Conservation (phyloP, 2,113 vertebrate genomes). For the Furnarius figulus region DNA sequence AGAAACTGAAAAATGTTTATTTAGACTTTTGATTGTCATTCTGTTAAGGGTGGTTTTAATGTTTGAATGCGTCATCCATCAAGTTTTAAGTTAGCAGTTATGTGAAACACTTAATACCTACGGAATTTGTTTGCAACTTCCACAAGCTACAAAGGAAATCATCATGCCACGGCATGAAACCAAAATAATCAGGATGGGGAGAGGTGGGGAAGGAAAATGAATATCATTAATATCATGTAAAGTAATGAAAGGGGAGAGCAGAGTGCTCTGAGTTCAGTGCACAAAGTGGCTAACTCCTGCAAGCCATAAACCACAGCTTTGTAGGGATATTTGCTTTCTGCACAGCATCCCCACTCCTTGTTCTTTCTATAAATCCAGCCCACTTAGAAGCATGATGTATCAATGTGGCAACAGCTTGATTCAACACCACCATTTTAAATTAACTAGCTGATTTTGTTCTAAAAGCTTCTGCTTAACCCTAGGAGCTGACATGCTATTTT, state of each 20-base stretch:
- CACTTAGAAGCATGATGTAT: not conserved
- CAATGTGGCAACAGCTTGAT: not conserved
- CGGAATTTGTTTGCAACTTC: not conserved
- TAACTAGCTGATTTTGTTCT: not conserved
- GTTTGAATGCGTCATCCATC: not conserved
- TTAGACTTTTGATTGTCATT: not conserved
- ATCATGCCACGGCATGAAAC: not conserved
- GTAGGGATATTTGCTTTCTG: not conserved
- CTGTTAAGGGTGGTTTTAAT: not conserved
- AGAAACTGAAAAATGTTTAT: not conserved
- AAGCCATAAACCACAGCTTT: not conserved
- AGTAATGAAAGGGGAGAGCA: not conserved
- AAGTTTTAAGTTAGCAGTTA: not conserved
- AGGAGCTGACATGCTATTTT: not conserved
- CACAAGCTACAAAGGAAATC: not conserved
- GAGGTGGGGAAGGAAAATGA: not conserved
- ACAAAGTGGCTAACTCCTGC: not conserved
- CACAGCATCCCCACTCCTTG: not conserved
- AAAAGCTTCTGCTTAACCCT: not conserved
- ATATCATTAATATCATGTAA: not conserved
- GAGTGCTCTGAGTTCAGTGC: not conserved
- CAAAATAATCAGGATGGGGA: not conserved
- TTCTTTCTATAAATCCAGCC: not conserved
- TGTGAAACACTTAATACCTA: not conserved
- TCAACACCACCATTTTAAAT: not conserved